phyloP scores from a whole-genome alignment of 2,888 invertebrate genomes.

The Eledona agricola region DNA sequence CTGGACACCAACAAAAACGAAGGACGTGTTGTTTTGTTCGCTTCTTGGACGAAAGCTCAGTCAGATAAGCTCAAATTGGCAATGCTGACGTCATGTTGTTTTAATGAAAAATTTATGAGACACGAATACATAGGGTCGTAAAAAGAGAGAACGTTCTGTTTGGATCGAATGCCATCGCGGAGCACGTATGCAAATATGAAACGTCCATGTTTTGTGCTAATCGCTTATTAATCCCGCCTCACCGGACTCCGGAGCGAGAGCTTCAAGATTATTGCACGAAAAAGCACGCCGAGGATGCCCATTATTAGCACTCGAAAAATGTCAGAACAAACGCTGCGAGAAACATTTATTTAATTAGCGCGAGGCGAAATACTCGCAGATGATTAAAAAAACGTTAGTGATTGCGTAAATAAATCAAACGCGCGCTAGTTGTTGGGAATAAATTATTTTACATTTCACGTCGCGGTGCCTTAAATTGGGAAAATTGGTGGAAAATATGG shows the following conservation, averaged over 20 bases:
- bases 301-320: too few species aligned
- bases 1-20: constrained; percentile 15
- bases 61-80: constrained; percentile 9
- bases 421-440: constrained; percentile 13
- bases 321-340: too few species aligned
- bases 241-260: too few species aligned
- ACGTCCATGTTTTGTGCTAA: too few species aligned
- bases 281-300: too few species aligned
- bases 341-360: too few species aligned
- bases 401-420: constrained; percentile 19
- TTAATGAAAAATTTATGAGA: constrained; percentile 3
- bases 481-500: constrained; percentile 19
- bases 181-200: too few species aligned
- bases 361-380: too few species aligned
- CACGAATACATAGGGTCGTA: neutral
- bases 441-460: constrained; percentile 23
- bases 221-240: too few species aligned
- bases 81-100: constrained; percentile 4
- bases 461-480: constrained; percentile 14
- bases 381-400: constrained; percentile 17
- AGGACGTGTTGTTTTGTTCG: constrained; percentile 7
- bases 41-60: constrained; percentile 5
- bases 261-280: too few species aligned
- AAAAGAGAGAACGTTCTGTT: too few species aligned
- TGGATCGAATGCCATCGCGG: too few species aligned